Base-by-base conservation (phyloP, 2,113 vertebrate species). In the Atlantisia rogersi region DNA sequence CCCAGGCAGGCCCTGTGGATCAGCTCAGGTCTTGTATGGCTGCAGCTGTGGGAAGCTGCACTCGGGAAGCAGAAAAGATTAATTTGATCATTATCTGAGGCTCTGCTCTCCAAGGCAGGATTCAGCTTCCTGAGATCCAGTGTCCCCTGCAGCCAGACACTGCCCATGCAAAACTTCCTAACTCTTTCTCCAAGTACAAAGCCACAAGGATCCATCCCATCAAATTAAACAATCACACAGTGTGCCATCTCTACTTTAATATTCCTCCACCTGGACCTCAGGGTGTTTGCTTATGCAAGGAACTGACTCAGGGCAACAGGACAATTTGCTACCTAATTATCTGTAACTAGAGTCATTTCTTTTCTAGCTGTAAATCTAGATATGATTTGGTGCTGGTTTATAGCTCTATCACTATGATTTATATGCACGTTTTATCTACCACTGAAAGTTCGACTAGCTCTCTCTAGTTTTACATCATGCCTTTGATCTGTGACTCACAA, bases 301-400 rank as follows among this genome's bases (percentile, higher is more conserved):
- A 91, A 39, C 56, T 64, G 56, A 68, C 32, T 84, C 48, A n/a
- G 44, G 53, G 39, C 74, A 64, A 31, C 6, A 77, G 70, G 65
- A 79, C 85, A 86, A 82, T 69, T 59, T 91, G 77, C 37, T 86
- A 32, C 37, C 69, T 75, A 78, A 86, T 93, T 92, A 78, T 71
- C 82, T 81, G n/a, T 67, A 67, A 82, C 44, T 37, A 52, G 40
- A 74, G 77, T 16, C 4, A 60, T 62, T 80, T 89, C 0, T 53
- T 69, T 82, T 86, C 68, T 42, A 83, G 55, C 55, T 81, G 63
- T 52, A 83, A 83, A 80, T 80, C 52, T 80, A 3, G 88, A 15
- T 28, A n/a, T 56, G 56, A 71, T 75, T 90, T 92, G 68, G 28
- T 67, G 64, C 65, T 89, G 24, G 2, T 75, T 83, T 81, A 62